These are phyloP conservation scores for Acanthosepion pharaonis DNA, from an alignment of 2,888 invertebrate species.

Conservation along the genomic window DNA sequence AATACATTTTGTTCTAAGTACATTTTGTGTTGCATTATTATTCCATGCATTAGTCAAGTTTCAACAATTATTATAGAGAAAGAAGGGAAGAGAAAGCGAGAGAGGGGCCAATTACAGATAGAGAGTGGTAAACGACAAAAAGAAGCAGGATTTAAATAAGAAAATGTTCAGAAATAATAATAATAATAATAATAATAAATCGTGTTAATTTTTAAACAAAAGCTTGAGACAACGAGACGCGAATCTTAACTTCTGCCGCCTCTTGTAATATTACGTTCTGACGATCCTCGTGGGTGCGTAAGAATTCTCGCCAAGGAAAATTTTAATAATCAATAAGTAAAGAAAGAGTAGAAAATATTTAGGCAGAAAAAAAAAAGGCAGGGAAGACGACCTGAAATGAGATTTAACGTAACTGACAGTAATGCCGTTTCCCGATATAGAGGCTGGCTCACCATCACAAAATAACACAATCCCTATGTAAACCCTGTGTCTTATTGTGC, in stretches of 20 bases:
- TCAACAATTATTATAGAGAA: too few species aligned
- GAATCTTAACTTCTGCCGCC: background rate
- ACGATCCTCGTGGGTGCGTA: background rate
- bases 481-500: background rate
- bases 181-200: background rate
- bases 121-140: background rate
- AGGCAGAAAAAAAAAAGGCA: background rate
- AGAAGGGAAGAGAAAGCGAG: too few species aligned
- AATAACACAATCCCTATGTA: background rate
- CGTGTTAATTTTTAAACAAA: background rate
- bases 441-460: background rate
- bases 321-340: background rate
- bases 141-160: background rate
- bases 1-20: too few species aligned
- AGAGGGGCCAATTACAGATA: background rate
- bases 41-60: too few species aligned
- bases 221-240: background rate
- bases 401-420: background rate
- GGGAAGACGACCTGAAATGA: background rate
- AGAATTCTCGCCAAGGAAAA: background rate
- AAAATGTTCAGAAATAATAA: background rate
- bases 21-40: too few species aligned
- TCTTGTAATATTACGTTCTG: background rate
- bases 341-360: background rate
- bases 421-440: background rate